Base-by-base conservation (phyloP, 1,140 invertebrate genomes). In the Hycleus cichorii region DNA sequence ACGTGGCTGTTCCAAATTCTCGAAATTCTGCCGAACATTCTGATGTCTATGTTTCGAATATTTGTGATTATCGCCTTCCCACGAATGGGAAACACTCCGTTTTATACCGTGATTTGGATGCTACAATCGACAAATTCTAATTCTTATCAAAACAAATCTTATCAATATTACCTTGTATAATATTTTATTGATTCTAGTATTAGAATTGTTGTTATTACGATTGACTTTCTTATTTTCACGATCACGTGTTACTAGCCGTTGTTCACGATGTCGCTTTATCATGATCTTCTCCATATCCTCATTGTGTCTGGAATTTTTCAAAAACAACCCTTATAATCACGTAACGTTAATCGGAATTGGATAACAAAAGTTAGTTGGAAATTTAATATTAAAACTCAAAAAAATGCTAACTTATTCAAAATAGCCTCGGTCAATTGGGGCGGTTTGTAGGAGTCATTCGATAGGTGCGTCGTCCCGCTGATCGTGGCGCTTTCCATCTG, bases 211-310 rank as follows among this genome's bases (percentile, higher is more conserved):
- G 6, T 39, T 39, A 39, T 60, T 75, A 39, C 59, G 57, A 26
- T 69, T 59, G 43, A 49, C 57, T 5, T 69, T 74, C 57, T 77
- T 76, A 47, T 57, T 75, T 64, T 77, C 61, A 71, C 39, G 18
- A 12, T 73, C 73, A 58, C 79, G 80, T 9, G 77, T 79, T 44
- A 72, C 78, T 1, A 74, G 79, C 11, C 83, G 73, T n/a, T 80
- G 74, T 59, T 86, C 80, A 4, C 81, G 77, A 65, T 89, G 85
- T 49, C 82, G 82, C 63, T 86, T 83, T 7, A 88, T 76, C 80
- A 90, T 84, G 3, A 81, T 76, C 65, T 88, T 87, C 67, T 89
- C 85, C 87, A 89, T 90, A 49, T 88, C 81, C 61, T 86, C 83
- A 69, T 89, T 89, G 64, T 89, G 88, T 60, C 81, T 83, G 44